Conservation (phyloP, 2,888 invertebrate genomes). For the Merodon equestris region DNA sequence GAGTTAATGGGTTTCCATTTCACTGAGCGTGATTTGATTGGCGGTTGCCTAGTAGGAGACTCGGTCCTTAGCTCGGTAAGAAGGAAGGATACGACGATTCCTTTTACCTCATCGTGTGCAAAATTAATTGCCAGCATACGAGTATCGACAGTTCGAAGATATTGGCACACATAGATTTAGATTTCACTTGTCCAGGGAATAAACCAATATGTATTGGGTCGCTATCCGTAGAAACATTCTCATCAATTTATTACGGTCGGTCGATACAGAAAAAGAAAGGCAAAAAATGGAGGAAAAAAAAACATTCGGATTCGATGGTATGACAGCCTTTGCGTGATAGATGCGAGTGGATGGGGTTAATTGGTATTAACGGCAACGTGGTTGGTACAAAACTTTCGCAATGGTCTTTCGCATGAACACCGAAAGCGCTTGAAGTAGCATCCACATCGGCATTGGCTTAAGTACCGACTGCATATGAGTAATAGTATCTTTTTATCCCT, state of each 20-base stretch:
- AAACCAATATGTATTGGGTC: too few relatives aligned
- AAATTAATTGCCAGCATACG: constrained; percentile 55
- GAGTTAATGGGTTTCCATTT: constrained; percentile 63
- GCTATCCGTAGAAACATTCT: too few relatives aligned
- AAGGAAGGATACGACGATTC: constrained; percentile 1
- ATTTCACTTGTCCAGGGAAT: too few relatives aligned
- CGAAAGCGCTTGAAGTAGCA: not conserved
- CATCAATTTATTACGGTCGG: constrained; percentile 62
- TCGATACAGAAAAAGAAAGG: constrained; percentile 53
- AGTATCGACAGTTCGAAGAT: constrained; percentile 41
- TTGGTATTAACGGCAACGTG: constrained; percentile 51
- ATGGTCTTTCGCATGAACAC: constrained; percentile 53
- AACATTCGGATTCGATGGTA: not conserved
- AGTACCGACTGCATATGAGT: too few relatives aligned
- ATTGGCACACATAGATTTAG: constrained; percentile 56
- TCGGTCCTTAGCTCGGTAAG: too few relatives aligned
- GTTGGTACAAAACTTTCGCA: constrained; percentile 48
- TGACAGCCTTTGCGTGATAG: constrained; percentile 46
- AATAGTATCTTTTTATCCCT: constrained; percentile 1
- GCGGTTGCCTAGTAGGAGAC: constrained; percentile 5
- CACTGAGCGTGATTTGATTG: constrained; percentile 53
- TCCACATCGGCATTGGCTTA: too few relatives aligned
- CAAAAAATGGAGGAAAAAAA: too few relatives aligned
- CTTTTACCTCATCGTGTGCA: constrained; percentile 6
- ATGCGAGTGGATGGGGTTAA: constrained; percentile 36